phyloP scores from a whole-genome alignment of 2,888 invertebrate species.

The Megalurothrips usitatus region DNA sequence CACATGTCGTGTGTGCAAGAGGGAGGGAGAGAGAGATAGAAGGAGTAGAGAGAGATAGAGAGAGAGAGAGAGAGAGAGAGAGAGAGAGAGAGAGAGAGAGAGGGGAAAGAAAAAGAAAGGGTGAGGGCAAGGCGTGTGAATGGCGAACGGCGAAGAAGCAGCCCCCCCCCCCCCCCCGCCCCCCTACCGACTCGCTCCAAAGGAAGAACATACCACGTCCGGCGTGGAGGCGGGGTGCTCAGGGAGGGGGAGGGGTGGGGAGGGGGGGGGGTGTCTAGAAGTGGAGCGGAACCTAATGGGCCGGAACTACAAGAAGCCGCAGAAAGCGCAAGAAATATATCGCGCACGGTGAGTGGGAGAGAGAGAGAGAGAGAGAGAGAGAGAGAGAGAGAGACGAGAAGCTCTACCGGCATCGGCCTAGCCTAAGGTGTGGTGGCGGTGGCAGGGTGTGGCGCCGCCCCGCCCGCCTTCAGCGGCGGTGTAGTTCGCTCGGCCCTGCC shows the following conservation, averaged over 20 bases:
- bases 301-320: constrained; percentile 4
- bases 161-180: too few relatives aligned
- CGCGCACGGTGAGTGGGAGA: not conserved
- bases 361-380: not conserved
- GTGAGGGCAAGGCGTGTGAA: not conserved
- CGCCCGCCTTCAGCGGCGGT: too few relatives aligned
- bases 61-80: constrained; percentile 5
- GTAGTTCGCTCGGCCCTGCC: too few relatives aligned
- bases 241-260: not conserved
- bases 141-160: too few relatives aligned
- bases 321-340: constrained; percentile 23
- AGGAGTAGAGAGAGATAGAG: not conserved
- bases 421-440: too few relatives aligned
- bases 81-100: constrained; percentile 1
- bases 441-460: too few relatives aligned
- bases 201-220: too few relatives aligned
- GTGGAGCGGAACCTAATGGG: constrained; percentile 19
- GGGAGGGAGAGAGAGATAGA: not conserved
- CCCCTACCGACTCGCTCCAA: too few relatives aligned
- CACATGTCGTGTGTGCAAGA: not conserved
- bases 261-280: not conserved
- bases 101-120: not conserved
- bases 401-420: too few relatives aligned
- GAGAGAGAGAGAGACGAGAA: not conserved
- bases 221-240: too few relatives aligned